These are phyloP conservation scores for Megaceryle torquata DNA, from an alignment of 2,113 vertebrate genomes.

Conservation along the genomic window DNA sequence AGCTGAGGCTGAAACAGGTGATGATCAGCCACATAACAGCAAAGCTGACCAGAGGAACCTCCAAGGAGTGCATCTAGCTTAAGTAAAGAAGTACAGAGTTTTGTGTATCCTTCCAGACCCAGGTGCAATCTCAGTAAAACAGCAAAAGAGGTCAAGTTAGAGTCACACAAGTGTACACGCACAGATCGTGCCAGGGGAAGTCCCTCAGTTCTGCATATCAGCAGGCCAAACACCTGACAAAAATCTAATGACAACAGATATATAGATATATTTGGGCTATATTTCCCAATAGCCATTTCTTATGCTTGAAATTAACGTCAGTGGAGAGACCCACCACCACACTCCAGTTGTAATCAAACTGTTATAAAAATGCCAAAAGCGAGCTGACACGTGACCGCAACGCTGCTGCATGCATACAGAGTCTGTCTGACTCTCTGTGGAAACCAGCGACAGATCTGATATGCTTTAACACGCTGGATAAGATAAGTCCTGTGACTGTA, in stretches of 20 bases:
- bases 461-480: neutral
- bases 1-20: neutral
- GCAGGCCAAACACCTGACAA: neutral
- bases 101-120: neutral
- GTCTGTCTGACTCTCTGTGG: neutral
- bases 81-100: neutral
- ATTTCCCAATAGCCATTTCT: neutral
- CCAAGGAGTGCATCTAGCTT: neutral
- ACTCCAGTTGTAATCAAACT: neutral
- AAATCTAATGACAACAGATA: neutral
- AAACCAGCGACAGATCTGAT: neutral
- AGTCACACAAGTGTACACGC: rapidly evolving
- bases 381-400: neutral
- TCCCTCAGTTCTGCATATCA: neutral
- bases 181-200: neutral
- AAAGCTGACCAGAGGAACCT: neutral
- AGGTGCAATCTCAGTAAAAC: neutral
- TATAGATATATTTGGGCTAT: neutral
- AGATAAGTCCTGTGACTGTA: neutral
- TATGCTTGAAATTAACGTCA: neutral
- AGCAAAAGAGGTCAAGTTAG: neutral
- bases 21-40: neutral
- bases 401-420: neutral
- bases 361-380: neutral
- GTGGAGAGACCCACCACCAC: neutral